Percentiles rank a stretch among this genome's conserved stretches.
These are phyloP conservation scores for Pseudochirops cupreus DNA, from an alignment of 2,797 vertebrate species.

Conservation along the genomic window DNA sequence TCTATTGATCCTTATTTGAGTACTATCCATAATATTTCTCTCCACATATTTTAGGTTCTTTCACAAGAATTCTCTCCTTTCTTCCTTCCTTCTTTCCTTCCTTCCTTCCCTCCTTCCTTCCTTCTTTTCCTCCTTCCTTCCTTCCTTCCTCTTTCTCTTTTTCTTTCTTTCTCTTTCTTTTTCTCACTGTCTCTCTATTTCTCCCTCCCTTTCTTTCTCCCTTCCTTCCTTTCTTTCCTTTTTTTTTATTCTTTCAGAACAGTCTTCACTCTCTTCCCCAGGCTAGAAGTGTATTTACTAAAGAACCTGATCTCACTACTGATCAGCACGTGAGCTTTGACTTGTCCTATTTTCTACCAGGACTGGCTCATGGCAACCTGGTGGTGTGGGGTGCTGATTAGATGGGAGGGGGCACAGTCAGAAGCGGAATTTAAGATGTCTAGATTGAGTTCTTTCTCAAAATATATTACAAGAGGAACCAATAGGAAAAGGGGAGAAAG, in stretches of 20 bases:
- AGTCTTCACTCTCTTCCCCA: background rate
- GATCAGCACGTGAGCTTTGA: background rate
- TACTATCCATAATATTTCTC: background rate
- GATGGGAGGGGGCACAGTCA: background rate
- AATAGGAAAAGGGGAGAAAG: background rate
- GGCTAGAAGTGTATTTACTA: background rate
- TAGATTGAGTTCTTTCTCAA: background rate
- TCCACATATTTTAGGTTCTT: background rate
- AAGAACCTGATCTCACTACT: background rate
- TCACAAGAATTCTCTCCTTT: background rate
- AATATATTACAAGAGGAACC: background rate
- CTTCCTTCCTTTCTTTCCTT: background rate
- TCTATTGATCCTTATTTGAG: background rate
- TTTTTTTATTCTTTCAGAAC: background rate
- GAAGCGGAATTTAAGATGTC: background rate
- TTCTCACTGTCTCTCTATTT: no score
- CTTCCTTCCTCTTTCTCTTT: background rate
- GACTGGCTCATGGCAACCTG: background rate
- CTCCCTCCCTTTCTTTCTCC: no score
- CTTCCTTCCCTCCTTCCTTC: background rate
- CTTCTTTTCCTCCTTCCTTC: background rate
- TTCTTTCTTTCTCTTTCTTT: no score
- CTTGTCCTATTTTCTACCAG: background rate
- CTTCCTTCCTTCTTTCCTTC: background rate
- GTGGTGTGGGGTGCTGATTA: background rate